Base-by-base conservation (phyloP, 2,113 vertebrate species). In the Nycticorax nycticorax region DNA sequence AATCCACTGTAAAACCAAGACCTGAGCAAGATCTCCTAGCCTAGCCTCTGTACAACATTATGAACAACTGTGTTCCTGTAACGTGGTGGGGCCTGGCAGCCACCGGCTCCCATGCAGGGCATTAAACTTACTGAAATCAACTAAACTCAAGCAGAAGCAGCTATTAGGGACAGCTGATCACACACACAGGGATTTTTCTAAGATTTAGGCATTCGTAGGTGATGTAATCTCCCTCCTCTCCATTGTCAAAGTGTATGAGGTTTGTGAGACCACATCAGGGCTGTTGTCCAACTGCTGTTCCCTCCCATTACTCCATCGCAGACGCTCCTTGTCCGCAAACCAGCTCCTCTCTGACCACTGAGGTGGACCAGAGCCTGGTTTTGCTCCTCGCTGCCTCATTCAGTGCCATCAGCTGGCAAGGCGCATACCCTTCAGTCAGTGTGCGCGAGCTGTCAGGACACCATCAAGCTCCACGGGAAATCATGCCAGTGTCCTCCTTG, bases 401-500 rank as follows among this genome's bases (percentile, higher is more conserved):
- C 6, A 1, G 16, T 67, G n/a, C 43, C 62, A 37, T 45, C 0
- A 0, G 30, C 55, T 92, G 71, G 69, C 88, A 91, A 76, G 59
- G 23, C 72, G 56, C 27, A 3, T 35, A 68, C 30, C 80, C 83
- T 77, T 74, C 85, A 67, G 56, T 35, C 72, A 27, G 41, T 3
- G 68, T 0, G 0, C 21, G 11, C 0, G 23, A 87, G 74, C 86
- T 92, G 73, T 67, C 83, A 82, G 62, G 45, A 92, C 47, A 73
- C 69, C 88, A 63, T 95, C 80, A 53, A 2, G 28, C 69, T 78
- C 89, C 66, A 28, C 57, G 43, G 89, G 57, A 96, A 95, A 92
- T 50, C 84, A 68, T 92, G 85, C 64, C 94, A 24, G 73, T 82
- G 89, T 97, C 92, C 86, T 93, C 62, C 53, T 82, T 62, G 62